Conservation (phyloP, 2,888 invertebrate species). For the Chaitophorus viminalis region DNA sequence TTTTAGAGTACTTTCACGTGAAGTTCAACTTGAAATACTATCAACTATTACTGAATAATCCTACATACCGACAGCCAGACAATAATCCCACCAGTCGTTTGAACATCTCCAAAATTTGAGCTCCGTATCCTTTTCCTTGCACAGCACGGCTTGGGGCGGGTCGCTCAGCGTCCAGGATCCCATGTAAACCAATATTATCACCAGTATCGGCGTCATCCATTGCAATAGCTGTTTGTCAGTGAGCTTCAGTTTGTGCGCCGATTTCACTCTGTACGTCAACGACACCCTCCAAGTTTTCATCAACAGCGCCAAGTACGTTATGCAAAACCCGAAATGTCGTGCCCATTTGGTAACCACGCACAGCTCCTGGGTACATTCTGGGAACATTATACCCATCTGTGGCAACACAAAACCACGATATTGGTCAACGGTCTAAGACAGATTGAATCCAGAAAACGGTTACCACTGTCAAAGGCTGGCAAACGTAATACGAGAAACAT, state of each 20-base stretch:
- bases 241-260: constrained; percentile 90
- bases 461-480: too few species aligned
- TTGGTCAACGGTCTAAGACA: too few species aligned
- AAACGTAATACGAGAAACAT: too few species aligned
- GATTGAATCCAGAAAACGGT: too few species aligned
- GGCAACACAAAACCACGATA: not conserved
- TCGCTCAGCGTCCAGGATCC: constrained; percentile 91
- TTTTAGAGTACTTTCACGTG: too few species aligned
- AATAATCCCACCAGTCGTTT: constrained; percentile 96
- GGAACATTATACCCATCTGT: constrained; percentile 92
- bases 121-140: constrained; percentile 76
- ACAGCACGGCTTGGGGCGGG: constrained; percentile 84
- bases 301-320: constrained; percentile 90
- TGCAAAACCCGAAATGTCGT: constrained; percentile 90
- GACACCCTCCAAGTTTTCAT: constrained; percentile 97
- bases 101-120: constrained; percentile 91
- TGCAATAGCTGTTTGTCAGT: constrained; percentile 92
- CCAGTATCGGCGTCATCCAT: constrained; percentile 91
- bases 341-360: constrained; percentile 94
- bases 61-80: constrained; percentile 81
- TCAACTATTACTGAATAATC: too few species aligned
- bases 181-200: constrained; percentile 88
- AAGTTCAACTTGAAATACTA: too few species aligned
- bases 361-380: constrained; percentile 83
- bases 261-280: constrained; percentile 90